Evolutionary conservation across 2,797 vertebrate species (phyloP), one percentile per base, ranked within the genome.

Genomic region (Acropternis orthonyx): DNA sequence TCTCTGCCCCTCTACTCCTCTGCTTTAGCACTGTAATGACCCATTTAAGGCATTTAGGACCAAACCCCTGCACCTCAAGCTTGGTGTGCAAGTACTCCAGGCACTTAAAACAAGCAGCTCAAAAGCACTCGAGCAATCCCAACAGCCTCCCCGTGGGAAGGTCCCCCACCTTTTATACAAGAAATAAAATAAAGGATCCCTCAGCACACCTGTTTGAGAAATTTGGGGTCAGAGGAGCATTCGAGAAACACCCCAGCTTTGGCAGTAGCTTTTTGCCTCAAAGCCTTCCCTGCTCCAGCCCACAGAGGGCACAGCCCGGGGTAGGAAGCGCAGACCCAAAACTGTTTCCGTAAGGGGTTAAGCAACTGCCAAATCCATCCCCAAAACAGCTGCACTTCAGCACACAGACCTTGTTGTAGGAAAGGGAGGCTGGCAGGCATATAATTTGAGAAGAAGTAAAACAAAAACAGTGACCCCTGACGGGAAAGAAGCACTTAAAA

Each of bases 391-490:
- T 93, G 88, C n/a, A 10, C 24, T 85, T 44, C 93, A 89, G 88
- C 92, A 92, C 44, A 14, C 76, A 71, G 44, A 37, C 69, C 75
- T 72, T 39, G 52, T 48, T 84, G 91, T 74, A 88, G 88, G 77
- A 79, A 85, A 79, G 89, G 75, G 51, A 95, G 85, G 79, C 83
- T 81, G 83, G 92, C 22, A 89, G 82, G 49, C 59, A 55, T 58
- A 80, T 92, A 71, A 93, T 96, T 88, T 77, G 93, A 54, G 93
- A 75, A 72, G 91, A 90, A 96, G 69, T 69, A 21, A 82, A 85
- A 36, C 59, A 78, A 79, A 91, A 92, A 4, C 86, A 82, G 84
- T 82, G 77, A 76, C 78, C 78, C 92, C 76, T 96, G 89, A 91
- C 81, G 65, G 91, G 95, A 96, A 96, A 83, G 61, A 88, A 59